Evolutionary conservation across 2,888 invertebrate genomes (phyloP), one percentile per base, ranked within the genome.

Genomic region (Trilocha varians): DNA sequence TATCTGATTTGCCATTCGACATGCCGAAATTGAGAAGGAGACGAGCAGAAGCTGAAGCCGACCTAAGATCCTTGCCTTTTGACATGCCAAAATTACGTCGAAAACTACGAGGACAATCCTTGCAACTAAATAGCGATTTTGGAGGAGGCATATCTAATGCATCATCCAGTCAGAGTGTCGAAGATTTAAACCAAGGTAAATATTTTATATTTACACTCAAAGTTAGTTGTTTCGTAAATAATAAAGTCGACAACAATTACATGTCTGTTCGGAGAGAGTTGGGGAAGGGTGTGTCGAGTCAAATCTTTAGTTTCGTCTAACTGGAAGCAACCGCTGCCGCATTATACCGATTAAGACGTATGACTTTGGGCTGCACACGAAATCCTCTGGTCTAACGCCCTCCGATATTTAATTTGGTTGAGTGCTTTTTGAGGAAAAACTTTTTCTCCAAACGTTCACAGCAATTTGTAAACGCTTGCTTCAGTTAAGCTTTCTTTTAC

Each of bases 31-130:
- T 95, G 51, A 87, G 94, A 44, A 87, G 94, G 48, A 88, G 91
- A 59, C 78, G 90, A 44, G 88, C 91, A 56, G 91, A 91, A 61
- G 92, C 92, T 41, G 93, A 93, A 52, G 92, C 94, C 35, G 95
- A 95, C 67, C 80, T 95, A 40, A 88, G 92, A 49, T 91, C 95
- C 68, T 87, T 96, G 65, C 96, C 96, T 43, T 96, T 96, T 70
- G 95, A 96, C 70, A 96, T 96, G 96, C 96, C 96, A 18, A 96
- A 96, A 77, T 79, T 96, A 44, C 87, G 94, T 48, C 86, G 95
- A 40, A 90, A 94, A 50, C 77, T 94, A 57, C 88, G 94, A 50
- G 90, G 90, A 49, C 82, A 87, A 48, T 87, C 87, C 2, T 56
- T 86, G 47, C 87, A 88, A 59, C 88, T 91, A 55, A 91, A 90